These are phyloP conservation scores for Cepaea hortensis DNA, from an alignment of 2,888 invertebrate genomes.

Conservation along the genomic window DNA sequence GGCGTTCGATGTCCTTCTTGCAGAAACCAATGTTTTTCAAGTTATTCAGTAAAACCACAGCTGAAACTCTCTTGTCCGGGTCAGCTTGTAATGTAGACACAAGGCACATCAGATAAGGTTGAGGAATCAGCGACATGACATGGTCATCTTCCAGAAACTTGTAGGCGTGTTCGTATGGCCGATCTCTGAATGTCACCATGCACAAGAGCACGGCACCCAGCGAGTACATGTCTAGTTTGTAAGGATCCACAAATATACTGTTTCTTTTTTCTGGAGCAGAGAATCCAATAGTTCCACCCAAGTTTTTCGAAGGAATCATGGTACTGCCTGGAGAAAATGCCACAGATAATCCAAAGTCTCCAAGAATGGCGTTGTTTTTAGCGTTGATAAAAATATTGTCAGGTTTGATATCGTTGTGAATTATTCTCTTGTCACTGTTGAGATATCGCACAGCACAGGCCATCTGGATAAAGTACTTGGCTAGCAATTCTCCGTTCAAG, in stretches of 20 bases:
- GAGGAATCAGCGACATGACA: no score
- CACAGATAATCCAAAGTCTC: background rate
- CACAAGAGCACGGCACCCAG: no score
- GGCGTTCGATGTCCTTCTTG: no score
- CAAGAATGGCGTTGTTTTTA: background rate
- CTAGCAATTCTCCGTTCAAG: background rate
- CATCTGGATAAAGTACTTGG: background rate
- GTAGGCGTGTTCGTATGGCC: no score
- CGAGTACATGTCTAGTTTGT: background rate
- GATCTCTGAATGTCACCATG: no score
- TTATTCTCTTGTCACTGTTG: background rate
- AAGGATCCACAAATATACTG: background rate
- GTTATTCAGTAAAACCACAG: no score
- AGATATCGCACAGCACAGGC: background rate
- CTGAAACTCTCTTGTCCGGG: no score
- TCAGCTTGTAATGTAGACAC: no score
- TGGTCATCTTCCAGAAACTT: no score
- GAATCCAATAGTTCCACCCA: background rate
- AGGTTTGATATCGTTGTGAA: background rate
- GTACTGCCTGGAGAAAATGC: background rate
- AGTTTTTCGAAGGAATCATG: background rate
- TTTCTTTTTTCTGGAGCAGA: background rate
- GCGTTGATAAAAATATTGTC: background rate
- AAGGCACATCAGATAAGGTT: no score
- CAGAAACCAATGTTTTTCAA: no score